Percentiles rank a stretch among this genome's conserved stretches.
Conservation (phyloP, 2,888 invertebrate genomes). For the Phyllotreta cruciferae region DNA sequence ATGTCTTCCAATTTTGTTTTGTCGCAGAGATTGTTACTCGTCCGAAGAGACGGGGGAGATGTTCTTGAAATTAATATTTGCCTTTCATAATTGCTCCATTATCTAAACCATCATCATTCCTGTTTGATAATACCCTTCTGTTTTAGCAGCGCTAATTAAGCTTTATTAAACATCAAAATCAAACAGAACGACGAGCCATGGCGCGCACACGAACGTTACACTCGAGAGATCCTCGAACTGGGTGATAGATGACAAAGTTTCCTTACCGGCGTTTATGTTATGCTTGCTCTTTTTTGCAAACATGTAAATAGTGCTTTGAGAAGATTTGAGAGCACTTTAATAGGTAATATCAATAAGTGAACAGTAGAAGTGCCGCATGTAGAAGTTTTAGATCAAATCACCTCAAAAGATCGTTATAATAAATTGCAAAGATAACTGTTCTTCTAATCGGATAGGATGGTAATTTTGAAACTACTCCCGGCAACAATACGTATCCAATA, state of each 20-base stretch:
- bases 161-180: slow-evolving; percentile 34
- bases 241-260: too few relatives aligned
- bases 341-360: too few relatives aligned
- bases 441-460: neutral
- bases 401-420: too few relatives aligned
- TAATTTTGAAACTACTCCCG: slow-evolving; percentile 6
- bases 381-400: too few relatives aligned
- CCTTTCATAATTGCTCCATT: slow-evolving; percentile 31
- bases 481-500: slow-evolving; percentile 18
- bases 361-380: too few relatives aligned
- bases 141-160: slow-evolving; percentile 33
- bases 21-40: slow-evolving; percentile 29
- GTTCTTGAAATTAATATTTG: slow-evolving; percentile 32
- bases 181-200: slow-evolving; percentile 24
- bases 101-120: slow-evolving; percentile 35
- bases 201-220: slow-evolving; percentile 24
- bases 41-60: slow-evolving; percentile 8
- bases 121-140: slow-evolving; percentile 33
- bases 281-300: too few relatives aligned
- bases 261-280: too few relatives aligned
- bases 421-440: too few relatives aligned
- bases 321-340: too few relatives aligned
- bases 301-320: too few relatives aligned
- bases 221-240: slow-evolving; percentile 23
- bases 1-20: slow-evolving; percentile 22